Percentiles rank a stretch among this genome's conserved stretches.
Conservation (phyloP, 2,113 vertebrate species). For the Phaetusa simplex region DNA sequence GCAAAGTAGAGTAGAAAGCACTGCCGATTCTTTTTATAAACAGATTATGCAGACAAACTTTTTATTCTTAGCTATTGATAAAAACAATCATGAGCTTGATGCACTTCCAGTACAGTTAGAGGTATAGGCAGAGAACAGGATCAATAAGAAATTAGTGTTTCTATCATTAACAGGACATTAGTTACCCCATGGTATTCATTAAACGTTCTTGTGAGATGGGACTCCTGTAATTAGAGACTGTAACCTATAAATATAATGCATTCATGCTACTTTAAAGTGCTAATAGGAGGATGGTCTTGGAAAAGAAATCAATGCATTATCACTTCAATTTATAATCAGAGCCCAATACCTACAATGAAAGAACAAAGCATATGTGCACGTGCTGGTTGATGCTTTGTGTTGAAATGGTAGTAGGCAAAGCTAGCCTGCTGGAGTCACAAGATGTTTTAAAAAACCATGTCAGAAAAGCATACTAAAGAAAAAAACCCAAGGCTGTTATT, state of each 20-base stretch:
- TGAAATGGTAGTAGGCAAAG: not conserved
- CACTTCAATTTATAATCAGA: constrained; percentile 1
- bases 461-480: not conserved
- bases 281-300: not conserved
- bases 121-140: not conserved
- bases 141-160: constrained; percentile 52
- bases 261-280: not conserved
- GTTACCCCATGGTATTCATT: constrained; percentile 25
- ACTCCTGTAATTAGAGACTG: constrained; percentile 13
- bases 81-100: not conserved
- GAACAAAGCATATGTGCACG: not conserved
- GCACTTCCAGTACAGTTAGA: not conserved
- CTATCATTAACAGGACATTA: constrained; percentile 39
- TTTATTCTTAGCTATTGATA: not conserved
- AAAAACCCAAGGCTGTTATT: not conserved
- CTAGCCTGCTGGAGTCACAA: not conserved
- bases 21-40: not conserved
- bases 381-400: not conserved
- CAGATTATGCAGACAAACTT: not conserved
- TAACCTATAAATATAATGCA: constrained; percentile 13
- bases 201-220: not conserved
- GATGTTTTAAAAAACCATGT: not conserved
- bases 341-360: not conserved
- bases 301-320: constrained; percentile 19
- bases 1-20: not conserved